These are phyloP conservation scores for Aspidiotus rigidus DNA, from an alignment of 2,888 invertebrate species.

Conservation along the genomic window DNA sequence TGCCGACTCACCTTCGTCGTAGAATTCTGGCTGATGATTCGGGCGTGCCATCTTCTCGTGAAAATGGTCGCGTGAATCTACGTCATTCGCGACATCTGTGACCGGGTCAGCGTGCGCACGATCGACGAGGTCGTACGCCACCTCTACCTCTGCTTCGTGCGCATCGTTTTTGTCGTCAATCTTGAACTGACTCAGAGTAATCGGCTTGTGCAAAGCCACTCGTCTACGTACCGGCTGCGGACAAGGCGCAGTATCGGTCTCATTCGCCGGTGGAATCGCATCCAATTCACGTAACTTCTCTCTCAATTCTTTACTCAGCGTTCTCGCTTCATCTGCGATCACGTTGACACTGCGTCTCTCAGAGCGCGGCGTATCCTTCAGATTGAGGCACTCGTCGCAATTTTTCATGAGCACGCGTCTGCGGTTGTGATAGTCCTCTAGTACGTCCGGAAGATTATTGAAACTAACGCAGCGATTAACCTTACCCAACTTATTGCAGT, in stretches of 20 bases:
- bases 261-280: conserved; percentile 47
- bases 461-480: conserved; percentile 8
- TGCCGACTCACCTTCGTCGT: not conserved
- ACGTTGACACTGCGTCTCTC: not conserved
- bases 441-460: not conserved
- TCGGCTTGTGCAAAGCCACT: conserved; percentile 31
- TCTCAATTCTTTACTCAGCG: conserved; percentile 8
- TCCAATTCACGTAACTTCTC: conserved; percentile 24
- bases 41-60: not conserved
- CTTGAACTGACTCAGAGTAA: conserved; percentile 27
- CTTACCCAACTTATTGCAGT: not conserved
- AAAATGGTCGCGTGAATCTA: not conserved
- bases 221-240: not conserved
- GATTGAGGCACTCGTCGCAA: not conserved
- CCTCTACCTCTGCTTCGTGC: not conserved
- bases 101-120: not conserved
- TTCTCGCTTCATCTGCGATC: conserved; percentile 20
- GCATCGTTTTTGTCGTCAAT: not conserved
- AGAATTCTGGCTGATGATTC: not conserved
- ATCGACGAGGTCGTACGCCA: not conserved
- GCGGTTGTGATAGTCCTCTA: not conserved
- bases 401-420: not conserved
- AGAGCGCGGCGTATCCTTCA: not conserved
- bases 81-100: not conserved
- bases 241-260: not conserved